Evolutionary conservation across 2,113 vertebrate species (phyloP).

Genomic region (Epinephelus moara): DNA sequence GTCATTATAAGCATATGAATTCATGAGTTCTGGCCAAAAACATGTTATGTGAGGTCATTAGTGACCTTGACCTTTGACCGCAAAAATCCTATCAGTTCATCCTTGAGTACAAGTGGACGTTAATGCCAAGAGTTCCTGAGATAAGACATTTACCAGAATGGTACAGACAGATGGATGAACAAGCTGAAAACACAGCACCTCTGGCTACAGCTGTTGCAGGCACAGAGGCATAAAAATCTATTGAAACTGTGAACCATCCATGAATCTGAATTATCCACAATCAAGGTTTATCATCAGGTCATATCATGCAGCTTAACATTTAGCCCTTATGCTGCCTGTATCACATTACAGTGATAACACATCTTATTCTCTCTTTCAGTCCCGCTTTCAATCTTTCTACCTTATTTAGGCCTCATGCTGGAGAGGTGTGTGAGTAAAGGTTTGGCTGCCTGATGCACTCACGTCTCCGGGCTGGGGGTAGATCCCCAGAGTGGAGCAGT

Average conservation of each 20-base stretch:
- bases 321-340: background rate
- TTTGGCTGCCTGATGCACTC: constrained; percentile 30
- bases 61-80: too few species aligned
- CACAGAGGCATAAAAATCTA: too few species aligned
- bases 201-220: too few species aligned
- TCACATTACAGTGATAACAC: constrained; percentile 28
- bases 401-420: constrained; percentile 45
- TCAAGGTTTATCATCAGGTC: background rate
- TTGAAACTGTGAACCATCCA: background rate
- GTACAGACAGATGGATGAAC: too few species aligned
- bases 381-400: constrained; percentile 19
- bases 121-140: too few species aligned
- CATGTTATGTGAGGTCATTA: too few species aligned
- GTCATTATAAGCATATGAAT: too few species aligned
- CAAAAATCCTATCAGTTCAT: too few species aligned
- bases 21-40: too few species aligned
- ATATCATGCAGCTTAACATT: constrained; percentile 5
- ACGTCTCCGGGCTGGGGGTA: constrained; percentile 24
- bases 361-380: constrained; percentile 25
- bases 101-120: too few species aligned
- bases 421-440: constrained; percentile 29
- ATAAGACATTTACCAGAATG: too few species aligned
- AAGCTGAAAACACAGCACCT: too few species aligned
- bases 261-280: background rate
- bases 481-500: constrained; percentile 36